Evolutionary conservation across 2,888 invertebrate genomes (phyloP).

Genomic region (Lumbricus terrestris): DNA sequence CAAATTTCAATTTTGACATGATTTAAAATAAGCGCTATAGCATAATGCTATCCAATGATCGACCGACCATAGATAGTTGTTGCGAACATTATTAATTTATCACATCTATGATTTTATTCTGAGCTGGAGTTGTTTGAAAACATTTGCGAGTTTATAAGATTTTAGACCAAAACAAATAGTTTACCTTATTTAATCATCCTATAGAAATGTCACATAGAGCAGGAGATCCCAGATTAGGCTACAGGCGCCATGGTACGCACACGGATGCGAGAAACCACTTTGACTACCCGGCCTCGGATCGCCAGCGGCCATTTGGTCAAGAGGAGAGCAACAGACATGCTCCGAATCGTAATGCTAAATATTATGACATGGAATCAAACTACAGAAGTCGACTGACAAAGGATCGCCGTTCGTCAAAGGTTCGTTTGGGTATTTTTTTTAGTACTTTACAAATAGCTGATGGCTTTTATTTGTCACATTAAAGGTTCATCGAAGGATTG

Average conservation of each 20-base stretch:
- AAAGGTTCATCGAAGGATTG: too few species aligned
- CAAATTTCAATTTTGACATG: too few species aligned
- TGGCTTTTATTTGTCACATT: background rate
- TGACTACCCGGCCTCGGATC: background rate
- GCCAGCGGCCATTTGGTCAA: background rate
- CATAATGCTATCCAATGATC: background rate
- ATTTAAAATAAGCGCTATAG: background rate
- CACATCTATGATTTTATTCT: background rate
- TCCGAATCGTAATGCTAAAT: background rate
- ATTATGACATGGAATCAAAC: background rate
- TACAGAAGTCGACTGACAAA: background rate
- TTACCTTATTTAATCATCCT: background rate
- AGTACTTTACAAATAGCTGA: background rate
- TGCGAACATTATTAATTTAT: too few species aligned
- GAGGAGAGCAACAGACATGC: background rate
- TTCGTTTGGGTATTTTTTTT: background rate
- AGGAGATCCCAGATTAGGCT: background rate
- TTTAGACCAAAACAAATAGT: background rate
- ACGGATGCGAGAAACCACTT: background rate
- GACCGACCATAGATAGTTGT: background rate
- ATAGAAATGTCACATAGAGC: background rate
- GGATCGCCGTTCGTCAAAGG: background rate
- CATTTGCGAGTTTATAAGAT: background rate
- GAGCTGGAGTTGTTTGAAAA: background rate
- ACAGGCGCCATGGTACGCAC: background rate